Evolutionary conservation across 1,140 invertebrate genomes (phyloP).

Genomic region (Papilio helenus): DNA sequence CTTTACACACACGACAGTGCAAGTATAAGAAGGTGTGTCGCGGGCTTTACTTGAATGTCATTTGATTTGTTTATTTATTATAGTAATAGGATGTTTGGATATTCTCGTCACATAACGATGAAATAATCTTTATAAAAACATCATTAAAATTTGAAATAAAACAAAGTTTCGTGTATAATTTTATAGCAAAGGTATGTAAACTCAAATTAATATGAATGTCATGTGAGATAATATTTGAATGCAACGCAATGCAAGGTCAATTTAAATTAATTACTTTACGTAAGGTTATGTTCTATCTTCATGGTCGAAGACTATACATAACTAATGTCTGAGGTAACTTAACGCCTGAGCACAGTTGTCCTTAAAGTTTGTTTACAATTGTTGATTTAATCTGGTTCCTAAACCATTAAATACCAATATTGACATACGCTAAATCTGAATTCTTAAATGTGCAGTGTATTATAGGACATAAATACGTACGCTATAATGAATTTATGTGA

Average conservation of each 20-base stretch:
- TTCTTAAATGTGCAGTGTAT: too few relatives aligned
- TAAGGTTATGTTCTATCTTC: constrained; percentile 11
- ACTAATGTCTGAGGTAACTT: constrained; percentile 3
- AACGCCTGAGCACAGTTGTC: not conserved
- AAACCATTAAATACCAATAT: too few relatives aligned
- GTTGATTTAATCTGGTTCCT: not conserved
- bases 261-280: constrained; percentile 7
- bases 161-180: not conserved
- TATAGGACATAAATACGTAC: not conserved
- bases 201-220: not conserved
- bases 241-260: not conserved
- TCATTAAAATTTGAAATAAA: not conserved
- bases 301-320: not conserved
- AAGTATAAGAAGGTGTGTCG: too few relatives aligned
- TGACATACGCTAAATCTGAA: too few relatives aligned
- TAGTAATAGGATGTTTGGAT: too few relatives aligned
- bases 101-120: too few relatives aligned
- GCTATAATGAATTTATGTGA: not conserved
- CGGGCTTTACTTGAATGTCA: too few relatives aligned
- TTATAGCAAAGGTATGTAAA: not conserved
- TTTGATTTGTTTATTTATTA: too few relatives aligned
- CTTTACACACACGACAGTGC: too few relatives aligned
- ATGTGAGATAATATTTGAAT: constrained; percentile 2
- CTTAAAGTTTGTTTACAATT: not conserved
- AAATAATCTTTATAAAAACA: too few relatives aligned